phyloP scores from a whole-genome alignment of 2,888 invertebrate genomes.

The Artemia sinica region DNA sequence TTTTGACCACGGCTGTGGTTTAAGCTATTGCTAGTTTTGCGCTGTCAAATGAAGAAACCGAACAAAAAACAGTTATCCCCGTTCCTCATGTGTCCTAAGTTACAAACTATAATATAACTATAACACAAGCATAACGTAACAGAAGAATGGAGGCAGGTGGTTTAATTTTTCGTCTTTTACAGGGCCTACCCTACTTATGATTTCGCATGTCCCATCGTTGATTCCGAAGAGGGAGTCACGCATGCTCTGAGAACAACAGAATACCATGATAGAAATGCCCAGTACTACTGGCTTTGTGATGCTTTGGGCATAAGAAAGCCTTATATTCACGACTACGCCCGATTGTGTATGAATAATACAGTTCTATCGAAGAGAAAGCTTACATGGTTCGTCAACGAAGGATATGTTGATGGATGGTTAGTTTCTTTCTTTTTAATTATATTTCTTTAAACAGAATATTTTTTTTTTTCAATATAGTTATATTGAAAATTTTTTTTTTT shows the following conservation, averaged over 20 bases:
- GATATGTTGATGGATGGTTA: constrained; percentile 87
- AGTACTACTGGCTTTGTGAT: constrained; percentile 93
- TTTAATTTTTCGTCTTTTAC: constrained; percentile 28
- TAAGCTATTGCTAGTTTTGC: too few species aligned
- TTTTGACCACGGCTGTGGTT: too few species aligned
- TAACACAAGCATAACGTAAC: too few species aligned
- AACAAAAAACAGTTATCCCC: too few species aligned
- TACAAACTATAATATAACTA: too few species aligned
- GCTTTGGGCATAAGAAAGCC: constrained; percentile 70
- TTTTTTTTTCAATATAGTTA: too few species aligned
- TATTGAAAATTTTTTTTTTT: too few species aligned
- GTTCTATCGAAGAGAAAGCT: constrained; percentile 91
- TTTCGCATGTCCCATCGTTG: constrained; percentile 98
- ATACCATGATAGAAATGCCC: constrained; percentile 92
- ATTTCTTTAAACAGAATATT: too few species aligned
- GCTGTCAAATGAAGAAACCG: too few species aligned
- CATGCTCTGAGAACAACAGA: constrained; percentile 98
- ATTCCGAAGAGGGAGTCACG: constrained; percentile 89
- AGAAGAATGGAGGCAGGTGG: too few species aligned
- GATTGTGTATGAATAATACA: constrained; percentile 94
- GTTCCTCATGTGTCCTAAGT: too few species aligned
- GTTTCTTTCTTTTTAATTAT: constrained; percentile 26
- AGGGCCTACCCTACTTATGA: constrained; percentile 99
- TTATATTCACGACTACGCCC: constrained; percentile 86
- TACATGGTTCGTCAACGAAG: constrained; percentile 92